Base-by-base conservation (phyloP, 2,113 vertebrate genomes). In the Nycticebus coucang region DNA sequence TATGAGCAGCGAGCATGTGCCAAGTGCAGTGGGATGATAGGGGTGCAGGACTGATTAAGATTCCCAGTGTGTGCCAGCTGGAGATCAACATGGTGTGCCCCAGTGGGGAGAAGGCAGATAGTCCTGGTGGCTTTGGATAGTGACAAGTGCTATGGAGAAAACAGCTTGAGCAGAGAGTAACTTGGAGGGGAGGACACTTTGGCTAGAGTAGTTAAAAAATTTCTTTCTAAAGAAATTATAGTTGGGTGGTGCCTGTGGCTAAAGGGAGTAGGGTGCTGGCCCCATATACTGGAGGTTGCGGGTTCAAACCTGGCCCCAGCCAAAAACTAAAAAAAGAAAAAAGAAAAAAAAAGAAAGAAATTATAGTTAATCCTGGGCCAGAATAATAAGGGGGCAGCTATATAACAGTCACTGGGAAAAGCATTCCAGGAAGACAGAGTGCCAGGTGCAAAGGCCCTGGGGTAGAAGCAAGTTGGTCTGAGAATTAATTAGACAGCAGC, bases 1-100 rank as follows among this genome's bases (percentile, higher is more conserved):
- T 37, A 41, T 13, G 62, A 64, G n/a, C 21, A 3, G 26, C 41
- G 0, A 19, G 22, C 7, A 5, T 0, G 14, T 3, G 4, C n/a
- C n/a, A 22, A 37, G 35, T 18, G 0, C 19, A 0, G 1, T 1
- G 3, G 30, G 33, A 18, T 72, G 6, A 1, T 0, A 0, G 10
- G 71, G 28, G 22, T 3, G 15, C 6, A 2, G 3, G 28, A 21
- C 0, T 30, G 50, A 45, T 9, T 18, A 19, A 15, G 18, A 21
- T 4, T 55, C 4, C 2, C 11, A 1, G 1, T 24, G 30, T 68
- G 26, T 17, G 41, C 19, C 79, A 22, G 24, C 2, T 0, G 18
- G 71, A 26, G 8, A 15, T 41, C 14, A 24, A 2, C 45, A 50
- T 50, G 45, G 45, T 50, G 45, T 7, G 6, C 4, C 11, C 22